Evolutionary conservation across 2,888 invertebrate genomes (phyloP).

Genomic region (Lycia hirtaria): DNA sequence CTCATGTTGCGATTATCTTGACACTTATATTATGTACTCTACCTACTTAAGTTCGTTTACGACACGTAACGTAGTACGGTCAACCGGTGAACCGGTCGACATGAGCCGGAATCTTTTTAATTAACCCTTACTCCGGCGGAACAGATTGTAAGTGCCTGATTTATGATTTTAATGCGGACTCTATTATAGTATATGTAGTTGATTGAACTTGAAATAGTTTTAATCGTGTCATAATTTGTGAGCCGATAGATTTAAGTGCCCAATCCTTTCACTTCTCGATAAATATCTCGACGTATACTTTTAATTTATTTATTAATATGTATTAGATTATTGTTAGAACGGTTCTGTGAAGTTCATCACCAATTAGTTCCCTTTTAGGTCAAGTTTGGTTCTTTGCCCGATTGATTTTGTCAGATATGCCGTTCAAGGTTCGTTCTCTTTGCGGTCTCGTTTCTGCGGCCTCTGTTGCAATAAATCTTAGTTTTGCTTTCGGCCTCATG

Average conservation of each 20-base stretch:
- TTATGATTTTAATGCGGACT: conserved; percentile 20
- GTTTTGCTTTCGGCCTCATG: conserved; percentile 76
- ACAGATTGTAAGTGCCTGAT: conserved; percentile 15
- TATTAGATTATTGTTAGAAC: conserved; percentile 5
- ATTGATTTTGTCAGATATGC: conserved; percentile 84
- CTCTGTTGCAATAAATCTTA: conserved; percentile 82
- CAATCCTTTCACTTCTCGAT: conserved; percentile 35
- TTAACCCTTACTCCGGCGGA: conserved; percentile 19
- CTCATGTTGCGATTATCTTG: conserved; percentile 36
- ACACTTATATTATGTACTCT: conserved; percentile 34
- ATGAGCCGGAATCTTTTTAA: conserved; percentile 4
- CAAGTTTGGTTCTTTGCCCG: conserved; percentile 81
- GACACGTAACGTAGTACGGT: conserved; percentile 19
- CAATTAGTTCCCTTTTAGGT: conserved; percentile 73
- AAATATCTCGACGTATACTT: conserved; percentile 19
- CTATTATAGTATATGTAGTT: conserved; percentile 21
- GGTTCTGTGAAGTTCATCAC: conserved; percentile 60
- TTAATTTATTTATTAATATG: conserved; percentile 3
- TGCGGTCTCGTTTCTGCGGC: conserved; percentile 82
- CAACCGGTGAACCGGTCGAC: conserved; percentile 20
- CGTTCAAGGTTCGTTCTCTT: conserved; percentile 83
- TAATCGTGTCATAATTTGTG: conserved; percentile 33
- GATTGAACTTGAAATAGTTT: conserved; percentile 33
- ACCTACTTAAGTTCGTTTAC: conserved; percentile 24
- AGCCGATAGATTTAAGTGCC: conserved; percentile 24